Base-by-base conservation (phyloP, 2,113 vertebrate genomes). In the Apistogramma diplotaenia region DNA sequence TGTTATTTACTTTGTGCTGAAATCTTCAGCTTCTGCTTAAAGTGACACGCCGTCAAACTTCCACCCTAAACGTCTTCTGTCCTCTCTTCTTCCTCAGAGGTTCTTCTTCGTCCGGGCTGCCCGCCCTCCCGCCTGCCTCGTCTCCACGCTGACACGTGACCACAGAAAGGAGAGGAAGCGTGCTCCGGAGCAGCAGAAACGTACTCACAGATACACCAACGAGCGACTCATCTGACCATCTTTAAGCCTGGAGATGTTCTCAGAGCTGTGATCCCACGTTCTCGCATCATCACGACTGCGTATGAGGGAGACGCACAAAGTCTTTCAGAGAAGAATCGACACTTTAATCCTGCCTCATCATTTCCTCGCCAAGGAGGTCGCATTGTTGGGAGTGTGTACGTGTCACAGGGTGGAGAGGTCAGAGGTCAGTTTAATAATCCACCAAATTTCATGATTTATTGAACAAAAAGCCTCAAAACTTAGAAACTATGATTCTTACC, bases 81-180 rank as follows among this genome's bases (percentile, higher is more conserved):
- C 18, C 61, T 21, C 60, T 67, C 15, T 29, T 67, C 40, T 59
- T 71, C 60, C 74, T 81, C 78, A 89, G 82, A 86, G 77, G 31
- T 85, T 61, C 49, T 65, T 49, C 51, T 77, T 40, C 1, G 1
- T 70, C 25, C 5, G 25, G 62, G 16, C 0, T 3, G 11, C 40
- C 16, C 25, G 0, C 4, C 40, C 78, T 12, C 8, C 79, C 12
- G 27, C 40, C 21, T n/a, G 72, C 43, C 53, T 51, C 5, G 53
- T 90, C 76, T 77, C 88, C 88, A 87, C 33, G 70, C 83, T 70
- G 85, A 91, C 88, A 58, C 43, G 55, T 55, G 83, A 86, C 58
- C 74, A 78, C 43, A 4, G 37, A 27, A 65, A 74, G 57, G 74
- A 83, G 11, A n/a, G 67, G 72, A 27, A 57, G 35, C 21, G 29